Evolutionary conservation across 2,797 vertebrate genomes (phyloP), one percentile per base, ranked within the genome.

Genomic region (Coreius guichenoti): DNA sequence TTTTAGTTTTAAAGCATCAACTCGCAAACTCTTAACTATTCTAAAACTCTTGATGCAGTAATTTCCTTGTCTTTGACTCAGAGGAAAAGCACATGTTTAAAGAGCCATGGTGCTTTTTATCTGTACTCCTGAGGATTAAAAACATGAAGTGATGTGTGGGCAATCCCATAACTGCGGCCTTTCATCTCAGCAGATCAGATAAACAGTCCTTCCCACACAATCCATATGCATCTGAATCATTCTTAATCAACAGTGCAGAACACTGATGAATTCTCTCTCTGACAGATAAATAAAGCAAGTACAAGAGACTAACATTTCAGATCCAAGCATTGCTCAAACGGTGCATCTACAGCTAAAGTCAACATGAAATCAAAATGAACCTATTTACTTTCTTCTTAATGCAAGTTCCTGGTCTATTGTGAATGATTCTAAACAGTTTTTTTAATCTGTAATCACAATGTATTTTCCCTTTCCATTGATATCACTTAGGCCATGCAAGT

Each of bases 121-220:
- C 68, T 56, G 31, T 63, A 69, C 78, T 85, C 45, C 47, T 82
- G 81, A 74, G 83, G 84, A 87, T 87, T 78, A 74, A 88, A 69
- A 85, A 86, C 56, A 72, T 82, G 84, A 79, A 85, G 80, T 80
- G 85, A 86, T 86, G 86, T 73, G 89, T 90, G 74, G 89, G 89
- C 80, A 82, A 63, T 43, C 29, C 56, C 63, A 84, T 88, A 88
- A 88, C 81, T 88, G 86, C 78, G 77, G 74, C 68, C 81, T 90
- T 90, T 89, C 88, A 89, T 90, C 86, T 84, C 83, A 85, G 26
- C 43, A 81, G 77, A 88, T 84, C 78, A 78, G 87, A 87, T 86
- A 83, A 86, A 74, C 85, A 89, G 86, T 75, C 74, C 84, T 86
- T 74, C 83, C 88, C 87, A 88, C 85, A 87, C 88, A 63, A 84